phyloP scores from a whole-genome alignment of 2,113 vertebrate genomes.

The Osmerus eperlanus region DNA sequence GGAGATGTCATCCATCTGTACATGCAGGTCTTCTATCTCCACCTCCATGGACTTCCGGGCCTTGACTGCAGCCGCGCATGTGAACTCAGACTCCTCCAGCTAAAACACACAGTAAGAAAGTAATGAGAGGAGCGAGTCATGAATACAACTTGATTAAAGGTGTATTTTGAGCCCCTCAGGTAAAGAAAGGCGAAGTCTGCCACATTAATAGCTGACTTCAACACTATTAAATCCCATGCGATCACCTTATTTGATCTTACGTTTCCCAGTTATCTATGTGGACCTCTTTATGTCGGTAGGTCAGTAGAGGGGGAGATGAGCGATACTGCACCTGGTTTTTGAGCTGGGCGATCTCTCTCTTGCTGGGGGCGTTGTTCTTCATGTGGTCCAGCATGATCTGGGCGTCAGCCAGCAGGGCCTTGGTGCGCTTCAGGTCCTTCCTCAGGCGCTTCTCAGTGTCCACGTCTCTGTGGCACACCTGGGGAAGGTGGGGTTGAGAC shows the following conservation, averaged over 20 bases:
- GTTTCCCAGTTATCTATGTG: neutral
- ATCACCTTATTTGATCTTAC: too few relatives aligned
- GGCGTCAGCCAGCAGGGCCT: slow-evolving; percentile 88
- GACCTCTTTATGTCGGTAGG: neutral
- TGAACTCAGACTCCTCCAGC: slow-evolving; percentile 98
- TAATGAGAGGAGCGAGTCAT: neutral
- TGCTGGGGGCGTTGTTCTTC: slow-evolving; percentile 95
- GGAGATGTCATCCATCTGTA: slow-evolving; percentile 94
- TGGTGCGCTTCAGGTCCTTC: slow-evolving; percentile 95
- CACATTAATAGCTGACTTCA: neutral
- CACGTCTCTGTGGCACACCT: slow-evolving; percentile 86
- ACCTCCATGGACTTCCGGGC: slow-evolving; percentile 95
- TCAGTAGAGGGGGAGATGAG: neutral
- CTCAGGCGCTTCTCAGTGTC: slow-evolving; percentile 90
- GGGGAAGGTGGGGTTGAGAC: neutral
- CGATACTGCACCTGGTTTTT: slow-evolving; percentile 86
- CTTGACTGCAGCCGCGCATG: slow-evolving; percentile 89
- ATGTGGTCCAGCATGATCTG: slow-evolving; percentile 98
- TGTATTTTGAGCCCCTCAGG: too few relatives aligned
- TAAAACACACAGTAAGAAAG: slow-evolving; percentile 43
- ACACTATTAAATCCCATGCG: too few relatives aligned
- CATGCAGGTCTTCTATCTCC: slow-evolving; percentile 95
- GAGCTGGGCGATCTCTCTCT: slow-evolving; percentile 93
- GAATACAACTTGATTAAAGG: neutral
- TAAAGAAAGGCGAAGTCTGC: neutral